Conservation (phyloP, 2,888 invertebrate species). For the Beris chalybata region DNA sequence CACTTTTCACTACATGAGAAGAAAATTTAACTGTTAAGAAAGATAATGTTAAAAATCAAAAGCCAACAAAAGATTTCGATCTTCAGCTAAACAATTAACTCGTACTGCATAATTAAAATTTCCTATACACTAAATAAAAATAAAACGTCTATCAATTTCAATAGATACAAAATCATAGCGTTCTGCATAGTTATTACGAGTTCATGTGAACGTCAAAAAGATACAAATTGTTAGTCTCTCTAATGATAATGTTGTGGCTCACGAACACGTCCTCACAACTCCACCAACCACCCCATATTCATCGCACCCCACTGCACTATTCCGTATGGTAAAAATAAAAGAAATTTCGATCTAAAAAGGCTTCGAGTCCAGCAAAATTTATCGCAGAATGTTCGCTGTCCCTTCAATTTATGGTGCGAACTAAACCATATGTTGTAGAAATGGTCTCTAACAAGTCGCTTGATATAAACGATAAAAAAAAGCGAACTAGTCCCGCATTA, state of each 20-base stretch:
- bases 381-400: conserved; percentile 5
- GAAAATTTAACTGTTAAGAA: too few relatives aligned
- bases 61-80: too few relatives aligned
- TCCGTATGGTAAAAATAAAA: too few relatives aligned
- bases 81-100: too few relatives aligned
- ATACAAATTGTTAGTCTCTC: conserved; percentile 28
- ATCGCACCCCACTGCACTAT: too few relatives aligned
- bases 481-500: too few relatives aligned
- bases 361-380: background rate
- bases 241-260: conserved; percentile 29
- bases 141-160: conserved; percentile 21
- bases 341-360: conserved; percentile 1
- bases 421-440: conserved; percentile 17
- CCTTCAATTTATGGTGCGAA: conserved; percentile 31
- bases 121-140: too few relatives aligned
- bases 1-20: too few relatives aligned
- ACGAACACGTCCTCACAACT: conserved; percentile 8
- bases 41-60: too few relatives aligned
- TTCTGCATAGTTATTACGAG: conserved; percentile 14
- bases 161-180: conserved; percentile 24
- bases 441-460: conserved; percentile 24
- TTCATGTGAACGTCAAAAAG: conserved; percentile 31
- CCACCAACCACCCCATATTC: too few relatives aligned
- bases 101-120: too few relatives aligned
- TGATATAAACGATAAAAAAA: background rate